A percentile compares a stretch with the other conserved stretches of the same genome.
phyloP scores from a whole-genome alignment of 2,888 invertebrate genomes.

The Agapetus fuscipes region DNA sequence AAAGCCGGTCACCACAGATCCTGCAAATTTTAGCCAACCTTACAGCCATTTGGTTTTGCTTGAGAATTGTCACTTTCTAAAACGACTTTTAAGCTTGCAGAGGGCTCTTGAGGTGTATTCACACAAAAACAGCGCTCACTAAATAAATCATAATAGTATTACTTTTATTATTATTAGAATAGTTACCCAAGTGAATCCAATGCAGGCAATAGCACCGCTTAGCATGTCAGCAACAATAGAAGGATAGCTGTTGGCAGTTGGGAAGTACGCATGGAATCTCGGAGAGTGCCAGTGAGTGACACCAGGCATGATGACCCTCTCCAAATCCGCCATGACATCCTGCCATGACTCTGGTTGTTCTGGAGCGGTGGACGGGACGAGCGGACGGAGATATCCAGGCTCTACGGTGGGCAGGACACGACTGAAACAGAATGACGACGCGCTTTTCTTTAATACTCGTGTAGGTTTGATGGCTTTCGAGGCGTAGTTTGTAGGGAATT shows the following conservation, averaged over 20 bases:
- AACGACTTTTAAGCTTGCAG: no score
- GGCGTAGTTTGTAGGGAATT: no score
- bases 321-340: conserved; percentile 85
- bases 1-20: no score
- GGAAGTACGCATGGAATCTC: conserved; percentile 91
- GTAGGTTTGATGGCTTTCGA: no score
- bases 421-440: conserved; percentile 45
- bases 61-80: no score
- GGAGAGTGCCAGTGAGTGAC: conserved; percentile 97
- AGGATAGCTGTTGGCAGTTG: conserved; percentile 88
- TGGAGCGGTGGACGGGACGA: conserved; percentile 82
- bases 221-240: conserved; percentile 92
- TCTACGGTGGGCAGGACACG: conserved; percentile 84
- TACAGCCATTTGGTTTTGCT: no score
- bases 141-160: no score
- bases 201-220: conserved; percentile 89
- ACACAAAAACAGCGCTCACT: no score
- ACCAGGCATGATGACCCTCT: conserved; percentile 94
- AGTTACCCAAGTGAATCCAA: conserved; percentile 92
- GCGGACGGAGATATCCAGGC: conserved; percentile 83
- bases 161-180: no score
- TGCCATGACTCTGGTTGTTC: conserved; percentile 80
- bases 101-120: no score
- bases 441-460: neutral
- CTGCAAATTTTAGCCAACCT: no score